These are phyloP conservation scores for Suncus etruscus DNA, from an alignment of 2,113 vertebrate species.

Conservation along the genomic window DNA sequence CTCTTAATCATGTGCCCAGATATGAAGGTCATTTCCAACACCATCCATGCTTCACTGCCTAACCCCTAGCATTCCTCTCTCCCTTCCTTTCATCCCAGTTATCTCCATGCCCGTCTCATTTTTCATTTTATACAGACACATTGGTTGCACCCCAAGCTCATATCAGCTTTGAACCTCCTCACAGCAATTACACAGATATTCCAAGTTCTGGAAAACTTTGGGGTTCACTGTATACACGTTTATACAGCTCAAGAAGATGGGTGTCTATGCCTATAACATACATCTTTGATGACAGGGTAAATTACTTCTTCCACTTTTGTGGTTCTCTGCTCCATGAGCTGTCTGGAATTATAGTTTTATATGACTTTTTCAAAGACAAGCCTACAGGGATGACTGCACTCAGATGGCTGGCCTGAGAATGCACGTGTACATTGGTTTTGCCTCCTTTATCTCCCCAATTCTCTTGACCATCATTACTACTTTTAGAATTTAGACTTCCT, in stretches of 20 bases:
- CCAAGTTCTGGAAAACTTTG: not conserved
- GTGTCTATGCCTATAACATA: not conserved
- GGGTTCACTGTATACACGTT: not conserved
- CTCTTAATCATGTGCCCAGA: not conserved
- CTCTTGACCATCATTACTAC: not conserved
- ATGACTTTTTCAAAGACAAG: not conserved
- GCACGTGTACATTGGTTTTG: rapidly evolving
- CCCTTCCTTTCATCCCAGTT: too few relatives aligned
- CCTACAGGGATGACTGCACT: rapidly evolving
- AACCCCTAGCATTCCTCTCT: not conserved
- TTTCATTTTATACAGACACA: rapidly evolving
- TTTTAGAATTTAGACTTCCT: not conserved
- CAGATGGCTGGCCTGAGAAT: not conserved
- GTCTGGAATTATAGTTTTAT: not conserved
- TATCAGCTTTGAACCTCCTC: rapidly evolving
- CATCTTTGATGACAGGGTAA: not conserved
- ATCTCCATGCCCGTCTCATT: too few relatives aligned
- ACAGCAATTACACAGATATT: rapidly evolving
- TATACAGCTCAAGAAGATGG: not conserved
- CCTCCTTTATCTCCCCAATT: rapidly evolving
- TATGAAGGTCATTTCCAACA: rapidly evolving
- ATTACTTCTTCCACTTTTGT: not conserved
- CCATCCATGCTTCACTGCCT: rapidly evolving
- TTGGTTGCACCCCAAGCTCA: rapidly evolving
- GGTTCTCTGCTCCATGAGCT: too few relatives aligned